Conservation (phyloP, 2,888 invertebrate genomes). For the Incurvaria masculella region DNA sequence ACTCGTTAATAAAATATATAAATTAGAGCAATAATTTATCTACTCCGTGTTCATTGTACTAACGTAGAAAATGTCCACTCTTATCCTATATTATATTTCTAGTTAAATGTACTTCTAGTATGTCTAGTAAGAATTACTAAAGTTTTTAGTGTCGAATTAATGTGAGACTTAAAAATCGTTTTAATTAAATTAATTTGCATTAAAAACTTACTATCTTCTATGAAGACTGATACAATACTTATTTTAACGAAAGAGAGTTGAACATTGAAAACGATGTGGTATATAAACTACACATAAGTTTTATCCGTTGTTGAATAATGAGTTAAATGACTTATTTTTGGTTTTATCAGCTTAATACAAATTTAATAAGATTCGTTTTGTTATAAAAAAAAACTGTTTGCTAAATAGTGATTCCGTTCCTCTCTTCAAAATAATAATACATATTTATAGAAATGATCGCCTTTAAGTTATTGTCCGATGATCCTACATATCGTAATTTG, state of each 20-base stretch:
- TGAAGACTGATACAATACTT: neutral
- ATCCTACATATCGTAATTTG: too few species aligned
- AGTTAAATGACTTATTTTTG: too few species aligned
- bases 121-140: neutral
- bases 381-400: too few species aligned
- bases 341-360: too few species aligned
- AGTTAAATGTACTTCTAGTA: neutral
- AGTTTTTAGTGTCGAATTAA: neutral
- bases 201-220: neutral
- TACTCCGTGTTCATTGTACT: conserved; percentile 21
- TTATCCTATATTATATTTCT: neutral
- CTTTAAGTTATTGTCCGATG: too few species aligned
- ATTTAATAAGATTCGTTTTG: too few species aligned
- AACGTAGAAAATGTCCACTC: conserved; percentile 1
- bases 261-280: too few species aligned
- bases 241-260: neutral
- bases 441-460: too few species aligned
- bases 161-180: neutral
- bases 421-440: too few species aligned
- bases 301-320: too few species aligned
- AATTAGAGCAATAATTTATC: conserved; percentile 44
- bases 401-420: too few species aligned
- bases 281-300: too few species aligned
- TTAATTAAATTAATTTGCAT: neutral
- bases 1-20: conserved; percentile 40